phyloP scores from a whole-genome alignment of 2,797 vertebrate genomes.

The Cuculus canorus region DNA sequence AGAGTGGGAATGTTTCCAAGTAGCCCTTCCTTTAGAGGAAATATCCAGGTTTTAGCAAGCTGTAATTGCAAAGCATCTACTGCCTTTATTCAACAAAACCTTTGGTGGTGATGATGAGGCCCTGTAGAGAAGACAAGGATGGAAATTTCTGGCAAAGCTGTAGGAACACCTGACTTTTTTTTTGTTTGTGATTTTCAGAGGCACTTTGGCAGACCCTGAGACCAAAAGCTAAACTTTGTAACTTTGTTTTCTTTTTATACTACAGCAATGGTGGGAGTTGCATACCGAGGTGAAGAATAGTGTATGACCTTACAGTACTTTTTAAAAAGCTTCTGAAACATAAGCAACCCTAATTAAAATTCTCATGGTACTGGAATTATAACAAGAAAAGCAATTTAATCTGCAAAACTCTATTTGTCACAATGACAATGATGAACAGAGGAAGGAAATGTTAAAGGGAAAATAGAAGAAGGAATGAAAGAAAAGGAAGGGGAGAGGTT shows the following conservation, averaged over 20 bases:
- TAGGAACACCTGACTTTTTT: neutral
- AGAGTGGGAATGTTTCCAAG: neutral
- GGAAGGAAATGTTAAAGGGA: neutral
- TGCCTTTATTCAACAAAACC: neutral
- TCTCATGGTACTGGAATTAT: slow-evolving; percentile 6
- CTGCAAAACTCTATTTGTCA: slow-evolving; percentile 34
- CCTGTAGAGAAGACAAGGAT: neutral
- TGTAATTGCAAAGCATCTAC: neutral
- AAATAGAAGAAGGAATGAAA: neutral
- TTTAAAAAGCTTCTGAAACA: slow-evolving; percentile 35
- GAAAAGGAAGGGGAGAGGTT: neutral
- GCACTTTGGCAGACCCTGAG: slow-evolving; percentile 1
- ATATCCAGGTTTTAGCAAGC: neutral
- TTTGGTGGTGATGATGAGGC: neutral
- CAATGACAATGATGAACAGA: neutral
- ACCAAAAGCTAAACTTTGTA: neutral
- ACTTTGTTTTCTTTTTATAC: slow-evolving; percentile 1
- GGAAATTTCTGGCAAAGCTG: slow-evolving; percentile 25
- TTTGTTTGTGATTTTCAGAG: neutral
- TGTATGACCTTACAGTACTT: neutral
- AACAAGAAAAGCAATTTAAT: slow-evolving; percentile 38
- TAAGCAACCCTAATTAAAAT: slow-evolving; percentile 50
- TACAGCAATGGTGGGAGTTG: neutral
- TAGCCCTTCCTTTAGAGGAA: neutral
- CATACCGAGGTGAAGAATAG: neutral